phyloP scores from a whole-genome alignment of 37 sponge, comb jelly and placozoan species.

The Spongia lamella region DNA sequence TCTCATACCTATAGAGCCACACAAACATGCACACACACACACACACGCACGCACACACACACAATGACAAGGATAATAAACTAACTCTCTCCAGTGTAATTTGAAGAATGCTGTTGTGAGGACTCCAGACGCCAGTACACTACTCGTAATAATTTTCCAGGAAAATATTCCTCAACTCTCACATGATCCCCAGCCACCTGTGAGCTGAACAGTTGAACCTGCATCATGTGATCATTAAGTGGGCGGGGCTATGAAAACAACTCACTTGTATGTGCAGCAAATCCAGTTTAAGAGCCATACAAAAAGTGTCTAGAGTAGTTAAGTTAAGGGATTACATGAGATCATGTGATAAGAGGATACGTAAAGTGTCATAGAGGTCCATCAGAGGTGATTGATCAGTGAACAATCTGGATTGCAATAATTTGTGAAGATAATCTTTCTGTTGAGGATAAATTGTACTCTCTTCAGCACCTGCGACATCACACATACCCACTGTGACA shows the following conservation, averaged over 20 bases:
- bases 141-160: constrained; percentile 39
- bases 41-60: no score
- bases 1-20: no score
- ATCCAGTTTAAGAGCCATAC: constrained; percentile 66
- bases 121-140: constrained; percentile 52
- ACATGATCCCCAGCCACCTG: constrained; percentile 44
- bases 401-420: constrained; percentile 85
- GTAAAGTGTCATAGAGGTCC: constrained; percentile 62
- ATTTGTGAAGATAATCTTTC: constrained; percentile 63
- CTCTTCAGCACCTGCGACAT: no score
- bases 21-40: no score
- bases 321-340: neutral
- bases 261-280: constrained; percentile 51
- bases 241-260: no score
- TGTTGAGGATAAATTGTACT: constrained; percentile 50
- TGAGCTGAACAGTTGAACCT: constrained; percentile 31
- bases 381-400: constrained; percentile 59
- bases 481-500: no score
- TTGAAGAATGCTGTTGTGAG: constrained; percentile 23
- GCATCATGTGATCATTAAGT: neutral
- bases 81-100: no score
- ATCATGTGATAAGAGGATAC: constrained; percentile 52
- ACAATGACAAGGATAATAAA: no score
- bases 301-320: constrained; percentile 3
- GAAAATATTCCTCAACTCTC: constrained; percentile 66